Base-by-base conservation (phyloP, 2,888 invertebrate genomes). In the Smittia sp. region DNA sequence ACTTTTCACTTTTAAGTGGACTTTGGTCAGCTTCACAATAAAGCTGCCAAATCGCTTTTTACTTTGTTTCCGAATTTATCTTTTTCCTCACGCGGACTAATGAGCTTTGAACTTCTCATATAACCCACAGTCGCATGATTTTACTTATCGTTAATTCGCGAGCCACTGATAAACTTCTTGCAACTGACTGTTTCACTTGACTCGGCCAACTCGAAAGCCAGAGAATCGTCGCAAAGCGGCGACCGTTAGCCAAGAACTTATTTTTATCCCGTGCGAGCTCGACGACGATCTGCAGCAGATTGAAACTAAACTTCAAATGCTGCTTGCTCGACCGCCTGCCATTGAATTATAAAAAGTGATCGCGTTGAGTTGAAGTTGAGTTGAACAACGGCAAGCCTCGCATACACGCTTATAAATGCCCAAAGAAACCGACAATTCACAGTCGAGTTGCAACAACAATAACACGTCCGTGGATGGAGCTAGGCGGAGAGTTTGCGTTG, bases 271-370 rank as follows among this genome's bases (percentile, higher is more conserved):
- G 46, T 22, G 58, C 22, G 27, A 27, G 27, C 20, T 63, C 27
- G 25, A n/a, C 63, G 15, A 25, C 63, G 63, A 63, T 63, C 63
- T 25, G 27, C 63, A 63, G 25, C 15, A n/a, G 63, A 63, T 63
- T 63, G 15, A 63, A 63, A 25, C 63, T 25, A 25, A 63, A 13
- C 15, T 27, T 63, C 27, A 63, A 63, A 63, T 63, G 63, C 63
- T 24, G 63, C 24, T 58, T 58, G 58, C 22, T 46, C 15, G 7
- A 22, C 58, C 3, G 22, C 22, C n/a, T n/a, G 18, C 58, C 18
- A 22, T 22, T 58, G 58, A 58, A 22, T 18, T 58, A n/a, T 58
- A 58, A 58, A 58, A 58, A 58, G 58, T 58, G 58, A 58, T 22
- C 58, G n/a, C 58, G 22, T 46, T n/a, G 22, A 58, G 22, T 13